phyloP scores from a whole-genome alignment of 2,797 vertebrate genomes.

The Okamejei kenojei region DNA sequence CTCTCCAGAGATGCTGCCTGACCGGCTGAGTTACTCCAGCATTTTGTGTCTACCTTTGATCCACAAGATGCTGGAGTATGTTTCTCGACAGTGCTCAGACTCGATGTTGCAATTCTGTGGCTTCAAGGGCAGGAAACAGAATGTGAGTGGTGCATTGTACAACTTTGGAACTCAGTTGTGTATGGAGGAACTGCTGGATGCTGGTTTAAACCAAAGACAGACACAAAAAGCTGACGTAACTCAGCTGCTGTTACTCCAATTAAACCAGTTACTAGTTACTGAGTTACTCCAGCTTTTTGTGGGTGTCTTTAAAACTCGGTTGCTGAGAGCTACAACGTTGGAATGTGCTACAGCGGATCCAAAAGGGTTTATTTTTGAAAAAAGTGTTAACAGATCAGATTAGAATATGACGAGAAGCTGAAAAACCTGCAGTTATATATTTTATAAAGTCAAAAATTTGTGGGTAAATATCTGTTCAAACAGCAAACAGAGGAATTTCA shows the following conservation, averaged over 20 bases:
- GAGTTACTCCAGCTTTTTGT: too few species aligned
- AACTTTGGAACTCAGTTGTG: too few species aligned
- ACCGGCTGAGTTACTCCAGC: too few species aligned
- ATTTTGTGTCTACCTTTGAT: too few species aligned
- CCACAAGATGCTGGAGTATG: neutral
- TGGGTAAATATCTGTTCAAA: neutral
- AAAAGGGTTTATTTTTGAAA: neutral
- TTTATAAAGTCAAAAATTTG: neutral
- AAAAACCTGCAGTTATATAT: neutral
- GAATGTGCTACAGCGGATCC: neutral
- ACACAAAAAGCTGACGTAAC: too few species aligned
- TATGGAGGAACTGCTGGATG: too few species aligned
- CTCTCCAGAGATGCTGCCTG: too few species aligned
- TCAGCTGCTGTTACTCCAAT: too few species aligned
- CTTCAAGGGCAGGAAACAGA: neutral
- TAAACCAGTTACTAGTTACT: too few species aligned
- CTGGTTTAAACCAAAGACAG: too few species aligned
- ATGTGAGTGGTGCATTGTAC: neutral
- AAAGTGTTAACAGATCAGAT: neutral
- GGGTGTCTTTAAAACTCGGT: neutral
- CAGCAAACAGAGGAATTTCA: conserved; percentile 6
- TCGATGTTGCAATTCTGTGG: neutral
- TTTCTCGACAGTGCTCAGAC: neutral
- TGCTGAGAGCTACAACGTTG: neutral
- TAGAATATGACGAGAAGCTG: neutral